phyloP scores from a whole-genome alignment of 2,797 vertebrate species.

The Lepus oiostolus region DNA sequence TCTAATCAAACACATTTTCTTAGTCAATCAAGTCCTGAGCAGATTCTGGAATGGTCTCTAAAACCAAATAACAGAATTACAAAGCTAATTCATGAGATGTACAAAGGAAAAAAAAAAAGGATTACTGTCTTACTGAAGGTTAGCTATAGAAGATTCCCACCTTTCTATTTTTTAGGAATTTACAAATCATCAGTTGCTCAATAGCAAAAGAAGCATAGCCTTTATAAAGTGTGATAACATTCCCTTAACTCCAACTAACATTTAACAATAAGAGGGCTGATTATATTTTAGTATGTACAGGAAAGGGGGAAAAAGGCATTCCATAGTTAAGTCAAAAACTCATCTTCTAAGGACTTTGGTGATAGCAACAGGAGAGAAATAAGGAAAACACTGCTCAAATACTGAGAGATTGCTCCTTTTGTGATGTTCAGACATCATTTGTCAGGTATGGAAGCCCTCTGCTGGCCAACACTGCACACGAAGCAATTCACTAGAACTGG shows the following conservation, averaged over 20 bases:
- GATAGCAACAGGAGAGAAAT: not conserved
- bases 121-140: conserved; percentile 8
- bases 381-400: not conserved
- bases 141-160: conserved; percentile 42
- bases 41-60: not conserved
- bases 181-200: conserved; percentile 29
- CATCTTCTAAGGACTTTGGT: not conserved
- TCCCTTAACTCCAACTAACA: not conserved
- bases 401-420: not conserved
- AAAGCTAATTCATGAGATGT: not conserved
- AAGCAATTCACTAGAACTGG: conserved; percentile 67
- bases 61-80: not conserved
- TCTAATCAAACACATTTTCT: not conserved
- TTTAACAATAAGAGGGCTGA: not conserved
- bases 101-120: not conserved
- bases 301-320: not conserved
- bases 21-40: not conserved
- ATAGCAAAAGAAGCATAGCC: not conserved
- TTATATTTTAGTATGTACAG: not conserved
- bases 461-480: conserved; percentile 85
- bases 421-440: conserved; percentile 75
- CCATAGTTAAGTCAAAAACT: conserved; percentile 25
- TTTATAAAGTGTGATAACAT: conserved; percentile 42
- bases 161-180: conserved; percentile 53
- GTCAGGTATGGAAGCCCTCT: conserved; percentile 90